These are phyloP conservation scores for Eudyptes chrysolophus DNA, from an alignment of 2,113 vertebrate species.

Conservation along the genomic window DNA sequence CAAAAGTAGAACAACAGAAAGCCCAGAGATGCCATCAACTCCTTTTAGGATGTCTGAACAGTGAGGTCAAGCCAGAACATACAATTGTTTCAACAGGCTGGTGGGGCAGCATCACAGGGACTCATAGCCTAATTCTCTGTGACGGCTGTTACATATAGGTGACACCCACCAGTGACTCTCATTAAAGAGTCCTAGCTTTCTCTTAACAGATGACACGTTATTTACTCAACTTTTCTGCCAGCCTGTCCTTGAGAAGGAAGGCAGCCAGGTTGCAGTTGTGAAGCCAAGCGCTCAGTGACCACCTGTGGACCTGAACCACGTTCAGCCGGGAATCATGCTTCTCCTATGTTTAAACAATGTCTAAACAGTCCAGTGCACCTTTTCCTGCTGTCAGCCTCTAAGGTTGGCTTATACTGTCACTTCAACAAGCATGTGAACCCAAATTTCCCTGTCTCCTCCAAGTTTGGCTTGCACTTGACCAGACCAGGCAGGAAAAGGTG, in stretches of 20 bases:
- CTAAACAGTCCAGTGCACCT: neutral
- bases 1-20: slow-evolving; percentile 23
- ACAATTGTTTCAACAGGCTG: neutral
- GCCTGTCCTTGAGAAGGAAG: neutral
- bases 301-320: neutral
- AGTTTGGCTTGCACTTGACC: neutral
- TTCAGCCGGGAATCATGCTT: neutral
- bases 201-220: neutral
- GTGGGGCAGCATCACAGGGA: neutral
- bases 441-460: neutral
- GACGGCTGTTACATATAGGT: neutral
- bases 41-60: neutral
- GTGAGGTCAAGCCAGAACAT: neutral
- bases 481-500: neutral
- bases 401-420: neutral
- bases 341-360: neutral
- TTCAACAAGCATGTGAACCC: neutral
- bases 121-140: neutral
- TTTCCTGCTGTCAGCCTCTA: neutral
- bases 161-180: neutral
- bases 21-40: neutral
- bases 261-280: rapidly evolving
- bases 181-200: neutral
- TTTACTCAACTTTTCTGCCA: neutral
- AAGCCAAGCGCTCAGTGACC: neutral